A percentile compares a stretch with the other conserved stretches of the same genome.
phyloP scores from a whole-genome alignment of 2,888 invertebrate species.

The Harpalus rubripes region DNA sequence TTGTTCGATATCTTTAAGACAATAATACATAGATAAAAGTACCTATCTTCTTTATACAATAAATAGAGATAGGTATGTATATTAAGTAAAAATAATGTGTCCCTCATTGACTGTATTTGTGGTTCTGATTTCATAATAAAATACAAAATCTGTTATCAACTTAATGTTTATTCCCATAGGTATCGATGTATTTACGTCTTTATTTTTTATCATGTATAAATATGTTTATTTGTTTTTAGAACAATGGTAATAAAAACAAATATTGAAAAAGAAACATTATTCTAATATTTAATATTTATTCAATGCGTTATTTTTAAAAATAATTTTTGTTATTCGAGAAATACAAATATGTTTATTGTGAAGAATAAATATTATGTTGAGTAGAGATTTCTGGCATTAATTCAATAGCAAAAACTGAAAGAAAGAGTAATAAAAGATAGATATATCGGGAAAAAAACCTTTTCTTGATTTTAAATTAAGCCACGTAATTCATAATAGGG shows the following conservation, averaged over 20 bases:
- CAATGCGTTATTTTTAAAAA: neutral
- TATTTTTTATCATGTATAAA: neutral
- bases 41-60: no score
- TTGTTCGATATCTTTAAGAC: no score
- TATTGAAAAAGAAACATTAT: neutral
- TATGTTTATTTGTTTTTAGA: neutral
- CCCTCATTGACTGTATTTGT: neutral
- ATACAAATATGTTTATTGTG: neutral
- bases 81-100: no score
- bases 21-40: no score
- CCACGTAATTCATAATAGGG: conserved; percentile 42
- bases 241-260: neutral
- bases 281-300: neutral
- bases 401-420: neutral
- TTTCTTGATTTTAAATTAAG: conserved; percentile 34
- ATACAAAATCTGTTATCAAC: neutral
- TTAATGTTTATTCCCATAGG: neutral
- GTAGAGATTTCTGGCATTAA: conserved; percentile 3
- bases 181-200: neutral
- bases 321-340: neutral
- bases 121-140: neutral
- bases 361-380: neutral
- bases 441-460: conserved; percentile 1
- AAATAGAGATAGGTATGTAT: no score
- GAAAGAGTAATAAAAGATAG: conserved; percentile 10